Evolutionary conservation across 2,888 invertebrate species (phyloP).

Genomic region (Metacarcinus magister): DNA sequence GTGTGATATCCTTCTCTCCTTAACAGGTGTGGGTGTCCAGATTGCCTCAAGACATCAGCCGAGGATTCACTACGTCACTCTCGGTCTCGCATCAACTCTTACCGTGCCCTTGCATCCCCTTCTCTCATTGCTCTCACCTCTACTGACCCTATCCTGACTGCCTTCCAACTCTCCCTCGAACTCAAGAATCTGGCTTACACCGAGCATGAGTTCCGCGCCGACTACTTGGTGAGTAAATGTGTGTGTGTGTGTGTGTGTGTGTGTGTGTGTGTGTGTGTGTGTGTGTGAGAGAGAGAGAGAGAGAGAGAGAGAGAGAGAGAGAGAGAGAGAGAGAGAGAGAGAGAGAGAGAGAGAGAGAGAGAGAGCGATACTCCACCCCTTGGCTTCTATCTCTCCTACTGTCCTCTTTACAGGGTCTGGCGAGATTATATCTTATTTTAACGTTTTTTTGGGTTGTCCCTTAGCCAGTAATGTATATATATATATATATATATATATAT

Average conservation of each 20-base stretch:
- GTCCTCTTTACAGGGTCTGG: too few relatives aligned
- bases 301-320: conserved; percentile 3
- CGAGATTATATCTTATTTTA: too few relatives aligned
- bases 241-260: background rate
- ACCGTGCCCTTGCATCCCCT: conserved; percentile 95
- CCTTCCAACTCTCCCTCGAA: conserved; percentile 92
- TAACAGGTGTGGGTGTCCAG: conserved; percentile 93
- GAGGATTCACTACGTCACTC: conserved; percentile 91
- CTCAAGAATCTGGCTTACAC: conserved; percentile 85
- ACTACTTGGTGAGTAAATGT: conserved; percentile 85
- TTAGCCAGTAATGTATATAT: too few relatives aligned
- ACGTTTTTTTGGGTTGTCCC: too few relatives aligned
- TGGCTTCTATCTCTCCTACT: too few relatives aligned
- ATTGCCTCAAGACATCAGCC: conserved; percentile 91
- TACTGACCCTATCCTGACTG: conserved; percentile 96
- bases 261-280: background rate
- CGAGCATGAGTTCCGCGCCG: conserved; percentile 87
- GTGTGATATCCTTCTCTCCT: background rate
- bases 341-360: too few relatives aligned
- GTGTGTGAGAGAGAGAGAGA: background rate
- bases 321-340: conserved; percentile 10
- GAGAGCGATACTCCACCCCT: background rate
- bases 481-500: too few relatives aligned
- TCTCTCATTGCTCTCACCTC: conserved; percentile 91
- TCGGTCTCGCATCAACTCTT: conserved; percentile 95